phyloP scores from a whole-genome alignment of 2,888 invertebrate species.

The Lasioglossum vierecki region DNA sequence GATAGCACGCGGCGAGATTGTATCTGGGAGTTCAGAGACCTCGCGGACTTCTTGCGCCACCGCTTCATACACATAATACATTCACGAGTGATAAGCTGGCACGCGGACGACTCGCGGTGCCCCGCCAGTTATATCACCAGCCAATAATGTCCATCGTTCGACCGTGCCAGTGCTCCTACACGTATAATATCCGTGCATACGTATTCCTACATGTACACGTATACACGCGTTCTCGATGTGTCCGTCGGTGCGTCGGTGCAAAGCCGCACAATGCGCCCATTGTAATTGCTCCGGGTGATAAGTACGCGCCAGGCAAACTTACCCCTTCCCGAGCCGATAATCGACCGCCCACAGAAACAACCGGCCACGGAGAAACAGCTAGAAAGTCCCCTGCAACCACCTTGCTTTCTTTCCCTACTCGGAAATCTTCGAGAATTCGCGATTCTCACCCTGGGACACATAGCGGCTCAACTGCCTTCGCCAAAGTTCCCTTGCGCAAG shows the following conservation, averaged over 20 bases:
- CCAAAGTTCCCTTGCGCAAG: not conserved
- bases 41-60: conserved; percentile 72
- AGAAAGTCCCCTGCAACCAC: not conserved
- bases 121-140: conserved; percentile 57
- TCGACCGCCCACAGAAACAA: not conserved
- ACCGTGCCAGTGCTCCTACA: not conserved
- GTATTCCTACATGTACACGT: not conserved
- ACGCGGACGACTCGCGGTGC: conserved; percentile 56
- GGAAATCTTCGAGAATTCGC: not conserved
- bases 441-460: not conserved
- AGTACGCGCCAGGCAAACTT: not conserved
- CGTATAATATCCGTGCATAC: too few species aligned
- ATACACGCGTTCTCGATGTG: not conserved
- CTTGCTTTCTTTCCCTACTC: not conserved
- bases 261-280: conserved; percentile 29
- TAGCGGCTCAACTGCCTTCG: not conserved
- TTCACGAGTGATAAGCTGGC: conserved; percentile 73
- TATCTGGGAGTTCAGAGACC: conserved; percentile 76
- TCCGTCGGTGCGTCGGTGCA: not conserved
- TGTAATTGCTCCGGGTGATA: conserved; percentile 30
- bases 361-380: not conserved
- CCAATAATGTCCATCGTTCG: conserved; percentile 54
- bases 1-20: conserved; percentile 65
- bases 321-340: conserved; percentile 7
- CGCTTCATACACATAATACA: conserved; percentile 69